Conservation (phyloP, 2,888 invertebrate genomes). For the Brachyopa scutellaris region DNA sequence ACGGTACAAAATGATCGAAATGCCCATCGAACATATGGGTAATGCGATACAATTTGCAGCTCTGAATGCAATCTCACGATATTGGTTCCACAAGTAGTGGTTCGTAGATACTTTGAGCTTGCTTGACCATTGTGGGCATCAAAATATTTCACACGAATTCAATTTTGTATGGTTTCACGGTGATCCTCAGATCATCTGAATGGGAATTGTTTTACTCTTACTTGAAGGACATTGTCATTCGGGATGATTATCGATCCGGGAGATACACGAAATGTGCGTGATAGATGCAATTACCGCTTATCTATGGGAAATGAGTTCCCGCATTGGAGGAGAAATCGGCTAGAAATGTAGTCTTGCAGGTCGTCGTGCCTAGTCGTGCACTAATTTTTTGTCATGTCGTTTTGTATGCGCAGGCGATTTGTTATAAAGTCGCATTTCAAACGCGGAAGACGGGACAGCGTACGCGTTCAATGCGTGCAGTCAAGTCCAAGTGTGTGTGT, state of each 20-base stretch:
- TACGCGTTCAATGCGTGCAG: not conserved
- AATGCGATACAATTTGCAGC: slow-evolving; percentile 65
- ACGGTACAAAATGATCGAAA: slow-evolving; percentile 46
- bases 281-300: slow-evolving; percentile 62
- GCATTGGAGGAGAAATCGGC: slow-evolving; percentile 46
- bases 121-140: slow-evolving; percentile 25
- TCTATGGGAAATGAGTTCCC: slow-evolving; percentile 47
- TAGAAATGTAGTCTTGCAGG: not conserved
- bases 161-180: slow-evolving; percentile 58
- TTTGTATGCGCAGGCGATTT: slow-evolving; percentile 52
- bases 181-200: not conserved
- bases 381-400: slow-evolving; percentile 50
- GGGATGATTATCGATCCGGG: slow-evolving; percentile 19
- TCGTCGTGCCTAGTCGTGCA: slow-evolving; percentile 57
- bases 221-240: slow-evolving; percentile 46
- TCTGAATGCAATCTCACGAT: slow-evolving; percentile 61
- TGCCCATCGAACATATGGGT: slow-evolving; percentile 56
- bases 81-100: slow-evolving; percentile 43
- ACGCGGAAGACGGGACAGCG: slow-evolving; percentile 48
- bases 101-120: slow-evolving; percentile 30
- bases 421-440: slow-evolving; percentile 30
- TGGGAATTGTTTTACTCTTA: slow-evolving; percentile 24
- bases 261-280: slow-evolving; percentile 44
- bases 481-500: no score
- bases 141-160: slow-evolving; percentile 53